Conservation (phyloP, 2,797 vertebrate species). For the Simalia tracyae region DNA sequence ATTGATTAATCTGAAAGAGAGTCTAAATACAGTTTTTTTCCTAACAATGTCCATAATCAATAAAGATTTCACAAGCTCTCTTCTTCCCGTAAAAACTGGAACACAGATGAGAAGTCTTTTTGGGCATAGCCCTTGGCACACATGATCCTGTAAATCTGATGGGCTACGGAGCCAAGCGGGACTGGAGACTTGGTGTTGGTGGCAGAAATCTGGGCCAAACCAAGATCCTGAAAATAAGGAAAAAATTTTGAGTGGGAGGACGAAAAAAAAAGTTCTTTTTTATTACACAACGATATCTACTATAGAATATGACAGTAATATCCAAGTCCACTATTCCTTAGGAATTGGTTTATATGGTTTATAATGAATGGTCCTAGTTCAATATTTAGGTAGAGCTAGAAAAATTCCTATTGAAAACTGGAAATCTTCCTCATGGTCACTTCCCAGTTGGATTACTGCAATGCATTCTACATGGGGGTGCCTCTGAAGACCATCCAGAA, state of each 20-base stretch:
- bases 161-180: slow-evolving; percentile 89
- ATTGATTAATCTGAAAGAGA: slow-evolving; percentile 42
- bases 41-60: slow-evolving; percentile 45
- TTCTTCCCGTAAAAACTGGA: slow-evolving; percentile 94
- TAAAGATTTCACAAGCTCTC: slow-evolving; percentile 77
- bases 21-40: slow-evolving; percentile 53
- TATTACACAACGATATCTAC: not conserved
- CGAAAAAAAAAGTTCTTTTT: not conserved
- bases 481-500: not conserved
- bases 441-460: not conserved
- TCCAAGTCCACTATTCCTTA: not conserved
- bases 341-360: not conserved
- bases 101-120: slow-evolving; percentile 98
- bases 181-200: slow-evolving; percentile 92
- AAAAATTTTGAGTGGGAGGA: not conserved
- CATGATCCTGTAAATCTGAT: slow-evolving; percentile 97
- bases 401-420: not conserved
- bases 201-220: slow-evolving; percentile 93
- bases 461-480: not conserved
- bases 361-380: not conserved
- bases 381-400: not conserved
- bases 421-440: not conserved
- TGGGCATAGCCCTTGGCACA: slow-evolving; percentile 91
- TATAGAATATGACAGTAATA: not conserved
- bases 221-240: slow-evolving; percentile 82